phyloP scores from a whole-genome alignment of 1,140 invertebrate species.

The Brachionus calyciflorus region DNA sequence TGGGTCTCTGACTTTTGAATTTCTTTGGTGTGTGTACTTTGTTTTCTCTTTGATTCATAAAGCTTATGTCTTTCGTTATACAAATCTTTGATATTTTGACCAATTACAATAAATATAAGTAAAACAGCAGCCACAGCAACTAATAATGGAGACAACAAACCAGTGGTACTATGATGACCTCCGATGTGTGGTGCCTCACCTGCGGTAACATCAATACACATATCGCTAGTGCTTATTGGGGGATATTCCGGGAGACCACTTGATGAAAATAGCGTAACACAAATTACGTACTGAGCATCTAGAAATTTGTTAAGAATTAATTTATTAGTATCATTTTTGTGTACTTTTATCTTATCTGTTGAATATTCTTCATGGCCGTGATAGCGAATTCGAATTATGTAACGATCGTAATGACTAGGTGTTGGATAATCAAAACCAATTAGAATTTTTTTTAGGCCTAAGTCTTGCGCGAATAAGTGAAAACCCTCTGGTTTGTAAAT shows the following conservation, averaged over 20 bases:
- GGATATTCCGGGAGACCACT: neutral
- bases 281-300: conserved; percentile 31
- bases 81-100: conserved; percentile 12
- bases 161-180: conserved; percentile 22
- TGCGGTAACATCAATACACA: conserved; percentile 36
- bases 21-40: neutral
- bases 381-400: conserved; percentile 14
- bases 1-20: conserved; percentile 12
- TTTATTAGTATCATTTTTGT: conserved; percentile 22
- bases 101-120: neutral
- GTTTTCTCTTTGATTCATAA: neutral
- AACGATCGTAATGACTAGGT: conserved; percentile 14
- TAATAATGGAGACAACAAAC: conserved; percentile 25
- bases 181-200: conserved; percentile 12
- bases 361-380: conserved; percentile 28
- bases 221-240: conserved; percentile 37
- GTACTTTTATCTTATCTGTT: conserved; percentile 20
- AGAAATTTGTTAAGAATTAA: conserved; percentile 26
- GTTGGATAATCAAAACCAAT: neutral
- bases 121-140: conserved; percentile 25
- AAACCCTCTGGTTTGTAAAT: conserved; percentile 4
- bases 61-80: conserved; percentile 4
- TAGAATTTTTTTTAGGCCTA: conserved; percentile 3
- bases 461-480: neutral
- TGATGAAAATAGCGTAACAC: conserved; percentile 24